Base-by-base conservation (phyloP, 2,888 invertebrate species). In the Erpobdella octoculata region DNA sequence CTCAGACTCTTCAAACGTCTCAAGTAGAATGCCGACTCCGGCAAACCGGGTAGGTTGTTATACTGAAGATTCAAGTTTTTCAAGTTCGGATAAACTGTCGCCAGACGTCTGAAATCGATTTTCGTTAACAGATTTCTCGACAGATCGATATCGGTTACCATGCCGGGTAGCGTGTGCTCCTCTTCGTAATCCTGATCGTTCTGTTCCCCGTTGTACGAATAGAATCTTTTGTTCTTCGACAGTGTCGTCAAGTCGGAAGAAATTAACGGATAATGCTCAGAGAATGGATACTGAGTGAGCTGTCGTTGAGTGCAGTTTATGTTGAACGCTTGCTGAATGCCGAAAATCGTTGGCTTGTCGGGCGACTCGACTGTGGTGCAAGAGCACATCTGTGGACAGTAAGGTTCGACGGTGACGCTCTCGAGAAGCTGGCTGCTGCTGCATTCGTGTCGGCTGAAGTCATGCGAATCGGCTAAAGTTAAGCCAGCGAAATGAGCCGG, bases 31-130 rank as follows among this genome's bases (percentile, higher is more conserved):
- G 28, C 21, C 25, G 33, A 28, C 28, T 31, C n/a, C 58, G 70
- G 37, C 21, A 70, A 9, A 25, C 33, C 37, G 1, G 70, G 48
- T 28, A 70, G 61, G 36, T 70, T 37, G 38, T 70, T 70, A 33
- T 70, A 36, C 18, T 48, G 58, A 15, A 70, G 59, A 25, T 70
- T 28, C 15, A 70, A 31, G 12, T 36, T 35, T 21, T 58, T 70
- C 9, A 70, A 36, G 61, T 70, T 36, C 18, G 35, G 48, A 36
- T 31, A 59, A 53, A 53, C 21, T 53, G 21, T 53, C 28, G 53
- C 53, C 53, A 53, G 15, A 15, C 53, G 53, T 18, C 59, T 37
- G 59, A 70, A 70, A 8, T 58, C 70, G n/a, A 58, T 48, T 31
- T 35, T 33, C 36, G 6, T n/a, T 5, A 53, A 28, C 18, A 53